Evolutionary conservation across 2,888 invertebrate genomes (phyloP).

Genomic region (Erynnis tages): DNA sequence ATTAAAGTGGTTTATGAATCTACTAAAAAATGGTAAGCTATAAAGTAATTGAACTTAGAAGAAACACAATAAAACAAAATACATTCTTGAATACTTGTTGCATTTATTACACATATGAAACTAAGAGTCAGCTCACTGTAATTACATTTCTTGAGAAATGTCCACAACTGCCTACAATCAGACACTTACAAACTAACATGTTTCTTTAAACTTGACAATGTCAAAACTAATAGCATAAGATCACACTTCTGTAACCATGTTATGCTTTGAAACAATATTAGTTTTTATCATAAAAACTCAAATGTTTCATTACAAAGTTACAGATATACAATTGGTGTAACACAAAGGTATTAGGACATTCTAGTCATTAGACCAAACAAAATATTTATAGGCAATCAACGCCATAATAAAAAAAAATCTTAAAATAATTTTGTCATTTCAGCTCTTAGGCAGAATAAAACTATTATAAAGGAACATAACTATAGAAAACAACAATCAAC

Average conservation of each 20-base stretch:
- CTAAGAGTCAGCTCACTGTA: neutral
- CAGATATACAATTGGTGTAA: neutral
- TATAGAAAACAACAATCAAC: constrained; percentile 4
- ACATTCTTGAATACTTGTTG: constrained; percentile 25
- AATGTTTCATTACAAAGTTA: constrained; percentile 11
- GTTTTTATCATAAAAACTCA: constrained; percentile 28
- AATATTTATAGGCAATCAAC: constrained; percentile 23
- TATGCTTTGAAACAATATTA: constrained; percentile 7
- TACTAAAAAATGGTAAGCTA: too few species aligned
- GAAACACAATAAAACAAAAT: too few species aligned
- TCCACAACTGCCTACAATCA: neutral
- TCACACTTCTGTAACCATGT: neutral
- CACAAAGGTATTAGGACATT: neutral
- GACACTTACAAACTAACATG: too few species aligned
- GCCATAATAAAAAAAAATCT: neutral
- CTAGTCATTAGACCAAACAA: neutral
- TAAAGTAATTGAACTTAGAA: too few species aligned
- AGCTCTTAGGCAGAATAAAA: neutral
- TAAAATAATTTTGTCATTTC: neutral
- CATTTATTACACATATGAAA: constrained; percentile 25
- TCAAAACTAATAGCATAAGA: constrained; percentile 6
- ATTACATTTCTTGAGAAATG: neutral
- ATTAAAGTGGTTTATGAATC: too few species aligned
- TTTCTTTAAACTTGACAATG: neutral
- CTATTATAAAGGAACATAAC: neutral